These are phyloP conservation scores for Pegoplata infirma DNA, from an alignment of 2,888 invertebrate species.

Conservation along the genomic window DNA sequence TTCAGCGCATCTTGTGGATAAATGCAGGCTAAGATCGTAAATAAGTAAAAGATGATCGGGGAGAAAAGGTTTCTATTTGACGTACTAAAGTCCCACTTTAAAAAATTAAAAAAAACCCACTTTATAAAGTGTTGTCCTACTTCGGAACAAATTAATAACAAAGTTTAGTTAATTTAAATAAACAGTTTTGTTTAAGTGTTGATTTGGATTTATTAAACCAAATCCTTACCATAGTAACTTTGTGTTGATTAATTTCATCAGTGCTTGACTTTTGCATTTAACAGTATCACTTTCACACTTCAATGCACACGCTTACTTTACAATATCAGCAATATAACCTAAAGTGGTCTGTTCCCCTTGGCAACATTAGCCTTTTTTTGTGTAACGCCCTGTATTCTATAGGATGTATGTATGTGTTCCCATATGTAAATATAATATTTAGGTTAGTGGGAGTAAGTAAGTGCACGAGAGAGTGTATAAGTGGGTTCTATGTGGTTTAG, in stretches of 20 bases:
- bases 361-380: neutral
- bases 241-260: neutral
- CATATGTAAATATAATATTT: neutral
- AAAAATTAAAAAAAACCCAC: too few species aligned
- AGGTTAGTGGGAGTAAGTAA: neutral
- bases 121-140: too few species aligned
- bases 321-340: neutral
- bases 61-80: too few species aligned
- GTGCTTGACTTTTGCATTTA: neutral
- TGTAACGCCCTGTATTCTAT: neutral
- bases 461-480: neutral
- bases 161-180: too few species aligned
- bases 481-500: slow-evolving; percentile 4
- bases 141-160: too few species aligned
- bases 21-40: too few species aligned
- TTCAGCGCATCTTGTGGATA: too few species aligned
- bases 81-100: too few species aligned
- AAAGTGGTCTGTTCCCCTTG: neutral
- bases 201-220: too few species aligned
- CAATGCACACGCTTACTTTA: neutral
- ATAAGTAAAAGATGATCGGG: too few species aligned
- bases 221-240: neutral
- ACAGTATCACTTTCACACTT: neutral
- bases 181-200: neutral
- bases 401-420: neutral